Evolutionary conservation across 2,888 invertebrate genomes (phyloP), one percentile per base, ranked within the genome.

Genomic region (Uloborus plumipes): DNA sequence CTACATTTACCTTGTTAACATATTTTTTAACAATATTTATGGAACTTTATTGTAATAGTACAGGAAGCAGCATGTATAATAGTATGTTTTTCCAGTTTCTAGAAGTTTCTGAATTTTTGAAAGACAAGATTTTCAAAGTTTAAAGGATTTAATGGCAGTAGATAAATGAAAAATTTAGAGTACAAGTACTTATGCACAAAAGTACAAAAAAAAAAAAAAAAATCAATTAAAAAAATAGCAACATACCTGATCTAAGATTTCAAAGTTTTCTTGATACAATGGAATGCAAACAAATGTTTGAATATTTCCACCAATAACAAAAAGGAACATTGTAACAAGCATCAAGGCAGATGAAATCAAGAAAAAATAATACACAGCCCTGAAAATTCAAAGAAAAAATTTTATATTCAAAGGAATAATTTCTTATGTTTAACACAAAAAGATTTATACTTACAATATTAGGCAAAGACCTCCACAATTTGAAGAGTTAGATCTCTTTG

Each of bases 281-380:
- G 84, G 84, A 53, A 74, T 59, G 39, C 84, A 84, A 31, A 73
- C 78, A 70, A 78, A 78, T 15, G 76, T 64, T 55, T 84, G 84
- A 47, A 78, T 62, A 53, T 70, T 77, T 39, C 78, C 84, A 9
- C 84, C 84, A 50, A 78, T 39, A 58, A 78, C 59, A 59, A 84
- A 70, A 6, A 78, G 59, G 3, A 31, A 53, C 16, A 74, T 53
- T 15, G 78, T 78, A 18, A 62, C 31, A n/a, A 84, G 2, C 84
- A 84, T 84, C 18, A 78, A 31, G 6, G 55, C 55, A 51, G 74
- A 76, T 2, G 84, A 73, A n/a, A 78, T 58, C 49, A 78, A 55
- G 58, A 84, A 84, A 66, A 78, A 78, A 51, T 65, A 69, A 47
- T 84, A 84, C 4, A 78, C 84, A 39, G 75, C 65, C 50, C 81